These are phyloP conservation scores for Platichthys stellatus DNA, from an alignment of 2,113 vertebrate genomes.

Conservation along the genomic window DNA sequence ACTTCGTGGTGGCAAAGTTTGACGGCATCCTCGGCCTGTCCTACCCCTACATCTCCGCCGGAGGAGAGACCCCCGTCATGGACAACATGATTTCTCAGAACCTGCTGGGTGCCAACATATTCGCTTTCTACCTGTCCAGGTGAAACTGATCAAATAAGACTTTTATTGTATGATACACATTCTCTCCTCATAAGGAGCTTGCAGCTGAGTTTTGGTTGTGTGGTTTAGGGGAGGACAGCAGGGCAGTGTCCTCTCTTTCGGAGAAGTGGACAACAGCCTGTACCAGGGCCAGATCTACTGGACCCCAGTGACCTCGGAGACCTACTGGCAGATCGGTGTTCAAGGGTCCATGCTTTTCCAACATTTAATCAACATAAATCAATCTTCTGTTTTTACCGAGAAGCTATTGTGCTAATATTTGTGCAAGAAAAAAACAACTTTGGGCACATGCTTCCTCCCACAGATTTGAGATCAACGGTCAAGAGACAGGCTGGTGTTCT, in stretches of 20 bases:
- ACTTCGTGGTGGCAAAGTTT: slow-evolving; percentile 66
- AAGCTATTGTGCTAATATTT: neutral
- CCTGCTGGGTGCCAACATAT: slow-evolving; percentile 53
- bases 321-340: slow-evolving; percentile 72
- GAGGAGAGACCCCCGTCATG: slow-evolving; percentile 63
- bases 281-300: slow-evolving; percentile 70
- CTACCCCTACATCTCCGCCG: slow-evolving; percentile 58
- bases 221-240: slow-evolving; percentile 39
- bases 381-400: neutral
- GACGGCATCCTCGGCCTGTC: slow-evolving; percentile 72
- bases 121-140: slow-evolving; percentile 69
- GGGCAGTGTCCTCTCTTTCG: slow-evolving; percentile 72
- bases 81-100: slow-evolving; percentile 69
- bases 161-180: neutral
- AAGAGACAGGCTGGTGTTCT: slow-evolving; percentile 67
- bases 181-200: neutral
- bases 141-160: slow-evolving; percentile 12
- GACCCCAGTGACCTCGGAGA: slow-evolving; percentile 70
- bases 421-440: neutral
- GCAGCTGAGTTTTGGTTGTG: slow-evolving; percentile 2
- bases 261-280: slow-evolving; percentile 50
- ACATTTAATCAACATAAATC: neutral
- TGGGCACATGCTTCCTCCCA: neutral
- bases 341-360: slow-evolving; percentile 55
- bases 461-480: slow-evolving; percentile 72